A percentile compares a stretch with the other conserved stretches of the same genome.
These are phyloP conservation scores for Mythimna impura DNA, from an alignment of 2,888 invertebrate genomes.

Conservation along the genomic window DNA sequence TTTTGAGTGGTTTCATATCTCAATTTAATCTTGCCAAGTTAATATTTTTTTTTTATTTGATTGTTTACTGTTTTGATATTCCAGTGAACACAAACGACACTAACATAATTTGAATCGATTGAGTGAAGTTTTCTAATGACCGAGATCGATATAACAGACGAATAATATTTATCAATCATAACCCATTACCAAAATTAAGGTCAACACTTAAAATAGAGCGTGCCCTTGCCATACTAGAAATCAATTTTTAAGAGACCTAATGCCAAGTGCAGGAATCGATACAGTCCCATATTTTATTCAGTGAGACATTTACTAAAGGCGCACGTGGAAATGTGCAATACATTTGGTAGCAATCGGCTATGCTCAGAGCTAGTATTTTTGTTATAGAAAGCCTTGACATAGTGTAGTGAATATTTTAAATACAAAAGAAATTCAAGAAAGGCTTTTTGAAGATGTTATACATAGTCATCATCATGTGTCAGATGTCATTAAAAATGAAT, in stretches of 20 bases:
- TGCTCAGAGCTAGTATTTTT: neutral
- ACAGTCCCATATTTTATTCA: constrained; percentile 52
- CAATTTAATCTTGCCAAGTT: too few relatives aligned
- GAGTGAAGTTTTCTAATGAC: neutral
- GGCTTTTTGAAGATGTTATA: constrained; percentile 4
- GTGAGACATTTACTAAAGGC: constrained; percentile 41
- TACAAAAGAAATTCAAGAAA: too few relatives aligned
- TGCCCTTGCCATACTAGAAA: constrained; percentile 13
- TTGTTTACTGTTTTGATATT: too few relatives aligned
- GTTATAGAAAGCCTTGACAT: neutral
- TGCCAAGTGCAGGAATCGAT: constrained; percentile 51
- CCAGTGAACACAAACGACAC: too few relatives aligned
- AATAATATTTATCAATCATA: neutral
- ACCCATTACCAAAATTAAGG: neutral
- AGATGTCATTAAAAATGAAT: constrained; percentile 20
- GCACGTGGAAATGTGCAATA: constrained; percentile 37
- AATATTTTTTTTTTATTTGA: too few relatives aligned
- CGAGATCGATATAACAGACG: neutral
- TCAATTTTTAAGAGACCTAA: constrained; percentile 35
- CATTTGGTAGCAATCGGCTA: constrained; percentile 20
- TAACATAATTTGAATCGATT: too few relatives aligned
- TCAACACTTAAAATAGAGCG: neutral
- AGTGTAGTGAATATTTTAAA: neutral
- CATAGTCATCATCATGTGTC: too few relatives aligned
- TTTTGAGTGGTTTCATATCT: too few relatives aligned